phyloP scores from a whole-genome alignment of 2,888 invertebrate species.

The Mesorhabditis spiculigera region DNA sequence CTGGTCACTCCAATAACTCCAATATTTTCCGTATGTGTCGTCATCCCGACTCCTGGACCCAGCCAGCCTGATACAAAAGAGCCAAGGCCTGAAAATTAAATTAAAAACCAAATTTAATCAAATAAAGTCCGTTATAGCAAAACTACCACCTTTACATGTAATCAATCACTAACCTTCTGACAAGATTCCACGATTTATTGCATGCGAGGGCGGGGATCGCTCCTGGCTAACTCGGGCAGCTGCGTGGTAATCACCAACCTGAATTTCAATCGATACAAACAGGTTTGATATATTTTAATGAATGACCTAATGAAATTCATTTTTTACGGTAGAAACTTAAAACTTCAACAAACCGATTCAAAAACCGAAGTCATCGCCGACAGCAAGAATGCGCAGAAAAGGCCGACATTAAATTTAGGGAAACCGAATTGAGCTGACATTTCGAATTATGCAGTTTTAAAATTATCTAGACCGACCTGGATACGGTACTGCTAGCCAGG shows the following conservation, averaged over 20 bases:
- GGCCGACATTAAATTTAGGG: conserved; percentile 46
- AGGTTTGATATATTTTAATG: not conserved
- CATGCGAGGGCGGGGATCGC: conserved; percentile 78
- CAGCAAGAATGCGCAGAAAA: conserved; percentile 48
- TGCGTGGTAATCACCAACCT: conserved; percentile 75
- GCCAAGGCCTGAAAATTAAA: conserved; percentile 35
- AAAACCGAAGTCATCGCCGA: conserved; percentile 56
- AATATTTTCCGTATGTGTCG: conserved; percentile 84
- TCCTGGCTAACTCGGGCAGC: conserved; percentile 73
- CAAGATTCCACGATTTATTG: conserved; percentile 80
- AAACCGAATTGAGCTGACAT: conserved; percentile 47
- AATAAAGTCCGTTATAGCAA: not conserved
- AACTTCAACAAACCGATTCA: conserved; percentile 41
- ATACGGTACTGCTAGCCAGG: conserved; percentile 49
- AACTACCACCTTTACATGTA: not conserved
- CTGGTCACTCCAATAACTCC: conserved; percentile 83
- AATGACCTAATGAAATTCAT: not conserved
- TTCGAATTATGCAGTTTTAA: conserved; percentile 8
- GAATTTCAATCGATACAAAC: not conserved
- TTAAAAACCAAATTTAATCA: not conserved
- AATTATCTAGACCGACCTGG: conserved; percentile 34
- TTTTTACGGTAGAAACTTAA: not conserved
- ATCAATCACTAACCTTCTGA: conserved; percentile 69
- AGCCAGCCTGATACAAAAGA: conserved; percentile 78
- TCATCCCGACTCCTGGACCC: conserved; percentile 82